Evolutionary conservation across 2,113 vertebrate genomes (phyloP), one percentile per base, ranked within the genome.

Genomic region (Microtus montanus): DNA sequence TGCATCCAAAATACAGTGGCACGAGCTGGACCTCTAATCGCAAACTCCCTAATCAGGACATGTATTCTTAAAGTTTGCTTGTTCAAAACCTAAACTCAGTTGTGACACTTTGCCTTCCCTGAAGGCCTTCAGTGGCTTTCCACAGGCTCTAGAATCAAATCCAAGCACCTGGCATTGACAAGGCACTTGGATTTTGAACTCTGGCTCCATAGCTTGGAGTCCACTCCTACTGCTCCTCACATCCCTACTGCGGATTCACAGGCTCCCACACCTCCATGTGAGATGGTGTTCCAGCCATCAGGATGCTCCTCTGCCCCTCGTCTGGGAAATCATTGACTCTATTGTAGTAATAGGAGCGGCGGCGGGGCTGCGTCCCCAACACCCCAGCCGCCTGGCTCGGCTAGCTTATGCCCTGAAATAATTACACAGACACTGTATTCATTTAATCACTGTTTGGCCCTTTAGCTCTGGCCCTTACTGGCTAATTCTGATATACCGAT

Each of bases 81-180:
- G 14, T 58, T n/a, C 47, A 92, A 95, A 96, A 92, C 20, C 64
- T 11, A 84, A 26, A 49, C 14, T 83, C 33, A 64, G 70, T 75
- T 64, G 52, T 5, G 28, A 78, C 0, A 44, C 12, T 80, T 1
- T 13, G 26, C 44, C 52, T 80, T 94, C 15, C 82, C 44, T n/a
- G 33, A 78, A 93, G n/a, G 78, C 15, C 26, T 49, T 79, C 73
- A 19, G 78, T 54, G 44, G n/a, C 38, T 63, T 92, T 91, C 87
- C 8, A 68, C 11, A 28, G 14, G 19, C 38, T 92, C 78, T 33
- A 44, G 63, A 90, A 66, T 87, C 84, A 87, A 95, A 44, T 68
- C 58, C 15, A 58, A 87, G 44, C n/a, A 19, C 12, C 13, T 1
- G 30, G 78, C 35, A 58, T 20, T 19, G 33, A 13, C 49, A 52